These are phyloP conservation scores for Sepioteuthis lessoniana DNA, from an alignment of 2,888 invertebrate species.

Conservation along the genomic window DNA sequence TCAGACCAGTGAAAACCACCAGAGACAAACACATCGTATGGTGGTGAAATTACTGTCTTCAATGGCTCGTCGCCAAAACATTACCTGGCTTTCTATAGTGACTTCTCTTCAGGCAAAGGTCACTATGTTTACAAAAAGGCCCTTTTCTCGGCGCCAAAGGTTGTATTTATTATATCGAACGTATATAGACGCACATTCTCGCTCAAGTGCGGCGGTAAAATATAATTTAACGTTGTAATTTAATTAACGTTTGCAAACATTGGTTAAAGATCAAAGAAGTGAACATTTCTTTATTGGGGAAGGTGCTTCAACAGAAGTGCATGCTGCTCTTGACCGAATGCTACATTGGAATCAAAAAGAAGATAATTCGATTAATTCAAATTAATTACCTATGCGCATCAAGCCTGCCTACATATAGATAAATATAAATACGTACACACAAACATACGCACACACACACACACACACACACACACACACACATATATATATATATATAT, in stretches of 20 bases:
- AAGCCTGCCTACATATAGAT: background rate
- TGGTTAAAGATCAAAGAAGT: background rate
- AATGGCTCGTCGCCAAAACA: constrained; percentile 12
- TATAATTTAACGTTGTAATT: background rate
- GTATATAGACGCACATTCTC: background rate
- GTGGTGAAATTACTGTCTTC: background rate
- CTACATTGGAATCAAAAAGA: background rate
- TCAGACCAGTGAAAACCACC: background rate
- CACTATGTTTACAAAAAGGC: background rate
- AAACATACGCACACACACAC: too few species aligned
- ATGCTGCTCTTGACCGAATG: background rate
- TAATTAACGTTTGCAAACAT: constrained; percentile 17
- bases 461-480: too few species aligned
- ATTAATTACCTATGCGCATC: background rate
- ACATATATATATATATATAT: too few species aligned
- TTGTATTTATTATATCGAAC: background rate
- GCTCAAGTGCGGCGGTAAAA: background rate
- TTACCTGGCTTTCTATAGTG: background rate
- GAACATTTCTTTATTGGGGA: background rate
- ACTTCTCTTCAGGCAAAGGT: background rate
- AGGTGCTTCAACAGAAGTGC: background rate
- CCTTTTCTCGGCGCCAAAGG: background rate
- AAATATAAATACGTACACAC: background rate
- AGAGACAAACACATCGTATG: background rate
- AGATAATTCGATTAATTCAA: background rate